A percentile compares a stretch with the other conserved stretches of the same genome.
phyloP scores from a whole-genome alignment of 2,113 vertebrate species.

The Gallinago undulata region DNA sequence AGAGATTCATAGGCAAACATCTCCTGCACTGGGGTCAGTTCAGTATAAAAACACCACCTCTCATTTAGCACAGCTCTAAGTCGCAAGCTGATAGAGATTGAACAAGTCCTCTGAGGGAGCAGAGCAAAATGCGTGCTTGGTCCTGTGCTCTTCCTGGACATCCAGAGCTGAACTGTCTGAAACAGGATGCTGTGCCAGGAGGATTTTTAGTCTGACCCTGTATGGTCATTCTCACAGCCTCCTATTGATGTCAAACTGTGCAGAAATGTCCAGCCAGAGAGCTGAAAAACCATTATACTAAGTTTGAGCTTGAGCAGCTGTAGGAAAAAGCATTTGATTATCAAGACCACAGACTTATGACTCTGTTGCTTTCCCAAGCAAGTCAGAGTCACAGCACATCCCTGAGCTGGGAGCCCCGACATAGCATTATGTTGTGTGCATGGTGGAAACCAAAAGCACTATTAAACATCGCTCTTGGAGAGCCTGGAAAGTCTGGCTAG shows the following conservation, averaged over 20 bases:
- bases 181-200: background rate
- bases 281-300: background rate
- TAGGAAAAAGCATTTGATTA: background rate
- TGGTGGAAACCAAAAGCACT: background rate
- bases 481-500: background rate
- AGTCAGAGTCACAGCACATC: accelerated
- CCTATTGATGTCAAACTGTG: background rate
- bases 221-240: background rate
- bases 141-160: background rate
- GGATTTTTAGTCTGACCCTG: background rate
- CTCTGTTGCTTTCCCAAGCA: background rate
- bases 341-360: background rate
- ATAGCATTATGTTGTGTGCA: background rate
- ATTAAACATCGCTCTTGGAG: background rate
- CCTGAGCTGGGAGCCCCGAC: background rate
- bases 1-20: background rate
- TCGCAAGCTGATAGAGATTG: background rate
- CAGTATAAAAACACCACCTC: background rate
- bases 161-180: background rate
- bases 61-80: background rate
- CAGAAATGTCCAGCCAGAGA: background rate
- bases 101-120: background rate
- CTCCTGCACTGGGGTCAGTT: accelerated
- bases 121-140: accelerated
- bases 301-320: background rate